Conservation (phyloP, 2,113 vertebrate species). For the Xenopus laevis region DNA sequence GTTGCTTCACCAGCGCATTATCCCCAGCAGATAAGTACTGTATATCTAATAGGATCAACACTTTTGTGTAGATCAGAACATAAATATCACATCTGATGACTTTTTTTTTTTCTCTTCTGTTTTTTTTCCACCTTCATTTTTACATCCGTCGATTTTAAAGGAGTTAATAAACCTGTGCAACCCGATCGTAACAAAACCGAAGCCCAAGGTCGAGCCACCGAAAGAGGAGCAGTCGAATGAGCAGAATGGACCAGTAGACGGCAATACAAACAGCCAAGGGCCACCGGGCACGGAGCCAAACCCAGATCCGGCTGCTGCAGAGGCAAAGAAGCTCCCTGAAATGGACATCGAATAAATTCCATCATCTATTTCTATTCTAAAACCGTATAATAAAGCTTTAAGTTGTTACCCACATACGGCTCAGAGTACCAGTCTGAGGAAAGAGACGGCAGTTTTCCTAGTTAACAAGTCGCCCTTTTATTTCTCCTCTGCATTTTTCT, state of each 20-base stretch:
- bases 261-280: constrained; percentile 48
- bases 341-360: constrained; percentile 91
- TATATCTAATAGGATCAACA: too few relatives aligned
- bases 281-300: constrained; percentile 57
- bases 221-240: constrained; percentile 84
- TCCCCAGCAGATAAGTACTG: too few relatives aligned
- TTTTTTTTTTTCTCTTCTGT: background rate
- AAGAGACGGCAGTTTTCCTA: constrained; percentile 53
- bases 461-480: constrained; percentile 49
- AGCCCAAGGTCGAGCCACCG: constrained; percentile 89
- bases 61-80: too few relatives aligned
- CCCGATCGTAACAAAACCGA: constrained; percentile 82
- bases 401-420: constrained; percentile 68
- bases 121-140: background rate
- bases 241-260: constrained; percentile 87
- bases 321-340: constrained; percentile 78
- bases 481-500: constrained; percentile 1
- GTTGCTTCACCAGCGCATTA: too few relatives aligned
- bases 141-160: constrained; percentile 55
- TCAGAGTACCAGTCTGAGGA: constrained; percentile 62
- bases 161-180: constrained; percentile 78
- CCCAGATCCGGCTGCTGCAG: constrained; percentile 51
- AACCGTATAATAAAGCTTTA: constrained; percentile 75
- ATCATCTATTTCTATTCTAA: constrained; percentile 69
- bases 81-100: background rate